Evolutionary conservation across 2,888 invertebrate species (phyloP).

Genomic region (Syrista parreyssii): DNA sequence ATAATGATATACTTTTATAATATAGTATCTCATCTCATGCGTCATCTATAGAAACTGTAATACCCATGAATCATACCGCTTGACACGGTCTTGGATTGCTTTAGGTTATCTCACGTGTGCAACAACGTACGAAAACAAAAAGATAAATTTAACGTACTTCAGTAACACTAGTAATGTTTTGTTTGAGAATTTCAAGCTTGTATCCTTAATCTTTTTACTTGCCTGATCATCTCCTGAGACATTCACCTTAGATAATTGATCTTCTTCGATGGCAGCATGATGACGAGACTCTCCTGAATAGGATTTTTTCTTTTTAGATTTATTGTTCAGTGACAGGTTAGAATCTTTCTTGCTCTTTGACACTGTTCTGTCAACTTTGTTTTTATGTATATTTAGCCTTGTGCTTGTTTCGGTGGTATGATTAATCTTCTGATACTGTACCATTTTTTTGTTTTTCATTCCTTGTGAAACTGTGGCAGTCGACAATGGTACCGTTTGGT

Average conservation of each 20-base stretch:
- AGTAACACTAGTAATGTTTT: not conserved
- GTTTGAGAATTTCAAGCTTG: not conserved
- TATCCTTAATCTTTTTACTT: not conserved
- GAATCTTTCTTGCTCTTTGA: not conserved
- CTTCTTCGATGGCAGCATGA: not conserved
- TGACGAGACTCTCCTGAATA: not conserved
- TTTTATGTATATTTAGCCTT: not conserved
- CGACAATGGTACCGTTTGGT: constrained; percentile 51
- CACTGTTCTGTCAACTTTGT: not conserved
- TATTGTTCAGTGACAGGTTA: not conserved
- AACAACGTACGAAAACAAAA: not conserved
- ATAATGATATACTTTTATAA: not conserved
- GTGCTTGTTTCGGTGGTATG: not conserved
- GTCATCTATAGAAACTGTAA: not conserved
- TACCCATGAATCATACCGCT: not conserved
- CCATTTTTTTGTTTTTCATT: constrained; percentile 7
- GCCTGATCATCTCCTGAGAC: not conserved
- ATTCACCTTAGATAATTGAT: not conserved
- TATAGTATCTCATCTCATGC: not conserved
- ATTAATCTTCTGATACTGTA: not conserved
- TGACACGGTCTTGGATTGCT: not conserved
- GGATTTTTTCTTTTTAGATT: not conserved
- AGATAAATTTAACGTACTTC: not conserved
- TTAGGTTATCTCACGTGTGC: not conserved
- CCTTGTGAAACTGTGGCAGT: constrained; percentile 37